phyloP scores from a whole-genome alignment of 2,797 vertebrate genomes.

The Neomorphus geoffroyi region DNA sequence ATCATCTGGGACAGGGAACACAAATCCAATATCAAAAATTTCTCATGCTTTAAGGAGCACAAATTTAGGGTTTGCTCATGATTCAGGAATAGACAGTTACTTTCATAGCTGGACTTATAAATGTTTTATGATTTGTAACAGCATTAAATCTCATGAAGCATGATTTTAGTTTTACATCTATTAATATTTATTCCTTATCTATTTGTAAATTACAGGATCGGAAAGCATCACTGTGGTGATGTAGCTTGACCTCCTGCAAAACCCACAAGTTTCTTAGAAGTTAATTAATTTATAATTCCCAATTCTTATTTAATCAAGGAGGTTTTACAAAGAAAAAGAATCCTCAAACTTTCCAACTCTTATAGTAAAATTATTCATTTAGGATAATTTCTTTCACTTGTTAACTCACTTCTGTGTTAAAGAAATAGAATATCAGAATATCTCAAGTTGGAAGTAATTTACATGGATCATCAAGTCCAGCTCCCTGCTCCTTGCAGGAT shows the following conservation, averaged over 20 bases:
- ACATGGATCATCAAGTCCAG: not conserved
- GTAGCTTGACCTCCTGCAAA: not conserved
- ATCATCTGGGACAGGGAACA: not conserved
- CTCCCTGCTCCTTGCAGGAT: not conserved
- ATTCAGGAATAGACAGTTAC: not conserved
- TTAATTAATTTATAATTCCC: not conserved
- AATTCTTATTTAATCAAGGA: not conserved
- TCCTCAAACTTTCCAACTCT: not conserved
- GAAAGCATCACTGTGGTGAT: not conserved
- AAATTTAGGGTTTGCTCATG: not conserved
- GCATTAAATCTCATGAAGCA: not conserved
- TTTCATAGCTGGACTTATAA: not conserved
- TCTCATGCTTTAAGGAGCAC: not conserved
- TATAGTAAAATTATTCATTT: not conserved
- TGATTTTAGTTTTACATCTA: not conserved
- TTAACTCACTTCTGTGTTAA: not conserved
- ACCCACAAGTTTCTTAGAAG: not conserved
- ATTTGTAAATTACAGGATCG: not conserved
- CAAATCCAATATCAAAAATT: not conserved
- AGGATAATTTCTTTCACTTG: not conserved
- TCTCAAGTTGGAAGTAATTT: not conserved
- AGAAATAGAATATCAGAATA: not conserved
- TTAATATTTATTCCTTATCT: not conserved
- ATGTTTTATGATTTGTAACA: not conserved
- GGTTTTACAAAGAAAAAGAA: not conserved